Conservation (phyloP, 2,888 invertebrate species). For the Allacma fusca region DNA sequence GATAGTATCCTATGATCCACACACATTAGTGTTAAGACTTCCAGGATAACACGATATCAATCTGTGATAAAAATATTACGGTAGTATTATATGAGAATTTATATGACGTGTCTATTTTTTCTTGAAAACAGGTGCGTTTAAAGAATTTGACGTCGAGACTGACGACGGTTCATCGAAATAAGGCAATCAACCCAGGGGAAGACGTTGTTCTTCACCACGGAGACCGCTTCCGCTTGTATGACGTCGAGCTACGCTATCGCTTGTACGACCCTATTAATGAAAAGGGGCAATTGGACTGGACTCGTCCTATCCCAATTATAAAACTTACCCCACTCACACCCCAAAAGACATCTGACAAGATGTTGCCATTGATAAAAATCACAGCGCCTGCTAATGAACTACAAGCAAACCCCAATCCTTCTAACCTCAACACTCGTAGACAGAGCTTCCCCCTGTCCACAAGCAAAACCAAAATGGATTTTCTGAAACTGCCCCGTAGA, state of each 20-base stretch:
- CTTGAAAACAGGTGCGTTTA: slow-evolving; percentile 2
- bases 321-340: not conserved
- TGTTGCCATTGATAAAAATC: not conserved
- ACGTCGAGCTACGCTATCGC: slow-evolving; percentile 30
- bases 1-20: too few species aligned
- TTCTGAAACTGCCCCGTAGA: not conserved
- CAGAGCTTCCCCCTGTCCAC: slow-evolving; percentile 24
- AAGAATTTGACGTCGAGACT: slow-evolving; percentile 14
- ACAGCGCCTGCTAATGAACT: not conserved
- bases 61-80: too few species aligned
- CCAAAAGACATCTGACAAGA: not conserved
- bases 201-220: slow-evolving; percentile 18
- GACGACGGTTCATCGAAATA: slow-evolving; percentile 23
- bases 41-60: too few species aligned
- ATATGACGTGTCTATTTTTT: too few species aligned
- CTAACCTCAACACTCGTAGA: not conserved
- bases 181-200: slow-evolving; percentile 12
- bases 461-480: not conserved
- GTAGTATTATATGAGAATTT: too few species aligned
- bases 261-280: slow-evolving; percentile 34
- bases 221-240: slow-evolving; percentile 33
- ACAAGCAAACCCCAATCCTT: not conserved
- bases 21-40: too few species aligned
- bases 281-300: slow-evolving; percentile 29
- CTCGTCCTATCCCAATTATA: not conserved